Conservation (phyloP, 2,888 invertebrate genomes). For the Chesias legatella region DNA sequence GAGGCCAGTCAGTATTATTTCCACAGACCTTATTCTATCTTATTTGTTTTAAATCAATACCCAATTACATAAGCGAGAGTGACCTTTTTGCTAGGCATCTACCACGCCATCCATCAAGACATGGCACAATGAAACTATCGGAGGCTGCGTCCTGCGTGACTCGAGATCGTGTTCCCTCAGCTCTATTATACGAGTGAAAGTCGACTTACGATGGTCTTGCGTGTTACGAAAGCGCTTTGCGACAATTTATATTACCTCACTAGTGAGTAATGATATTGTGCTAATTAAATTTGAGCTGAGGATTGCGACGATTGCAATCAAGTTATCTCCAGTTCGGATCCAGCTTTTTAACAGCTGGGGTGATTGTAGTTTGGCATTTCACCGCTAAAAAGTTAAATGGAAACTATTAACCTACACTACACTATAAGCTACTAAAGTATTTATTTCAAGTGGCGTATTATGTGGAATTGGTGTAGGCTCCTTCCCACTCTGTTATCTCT, state of each 20-base stretch:
- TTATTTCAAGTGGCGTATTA: no score
- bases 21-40: neutral
- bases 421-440: no score
- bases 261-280: slow-evolving; percentile 10
- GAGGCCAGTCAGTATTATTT: no score
- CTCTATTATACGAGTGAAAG: slow-evolving; percentile 73
- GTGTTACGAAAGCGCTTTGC: slow-evolving; percentile 58
- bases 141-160: slow-evolving; percentile 55
- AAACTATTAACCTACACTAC: no score
- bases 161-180: slow-evolving; percentile 50
- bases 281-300: neutral
- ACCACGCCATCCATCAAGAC: slow-evolving; percentile 42
- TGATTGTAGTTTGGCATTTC: no score
- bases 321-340: no score
- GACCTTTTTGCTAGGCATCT: slow-evolving; percentile 39
- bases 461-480: no score
- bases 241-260: slow-evolving; percentile 27
- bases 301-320: no score
- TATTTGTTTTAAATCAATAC: slow-evolving; percentile 3
- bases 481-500: no score
- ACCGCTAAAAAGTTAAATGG: no score
- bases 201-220: slow-evolving; percentile 60
- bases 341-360: no score
- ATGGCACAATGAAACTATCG: slow-evolving; percentile 30
- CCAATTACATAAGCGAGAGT: slow-evolving; percentile 25